Percentiles rank a stretch among this genome's conserved stretches.
Evolutionary conservation across 2,113 vertebrate species (phyloP).

Genomic region (Eira barbara): DNA sequence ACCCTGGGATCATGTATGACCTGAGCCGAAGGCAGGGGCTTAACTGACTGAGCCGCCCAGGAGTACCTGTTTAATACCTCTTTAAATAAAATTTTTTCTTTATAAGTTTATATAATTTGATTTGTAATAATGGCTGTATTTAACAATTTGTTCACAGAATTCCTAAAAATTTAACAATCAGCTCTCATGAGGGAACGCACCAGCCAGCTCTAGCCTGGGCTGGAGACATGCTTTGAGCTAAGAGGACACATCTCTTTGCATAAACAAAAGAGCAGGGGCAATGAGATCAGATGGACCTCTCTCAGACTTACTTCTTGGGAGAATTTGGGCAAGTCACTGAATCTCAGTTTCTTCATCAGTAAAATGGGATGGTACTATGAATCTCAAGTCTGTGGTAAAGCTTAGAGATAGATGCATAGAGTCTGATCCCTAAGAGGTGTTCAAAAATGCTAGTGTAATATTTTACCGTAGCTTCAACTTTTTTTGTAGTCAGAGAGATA

Average conservation of each 20-base stretch:
- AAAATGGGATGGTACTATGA: not conserved
- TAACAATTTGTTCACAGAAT: not conserved
- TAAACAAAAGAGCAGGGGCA: not conserved
- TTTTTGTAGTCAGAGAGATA: not conserved
- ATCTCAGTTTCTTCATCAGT: not conserved
- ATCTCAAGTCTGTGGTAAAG: not conserved
- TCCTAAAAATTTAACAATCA: not conserved
- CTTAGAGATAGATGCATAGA: not conserved
- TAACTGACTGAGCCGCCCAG: not conserved
- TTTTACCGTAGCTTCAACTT: not conserved
- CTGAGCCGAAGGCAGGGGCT: not conserved
- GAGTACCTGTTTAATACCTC: not conserved
- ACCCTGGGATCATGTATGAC: not conserved
- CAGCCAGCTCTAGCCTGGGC: not conserved
- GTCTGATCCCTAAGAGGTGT: not conserved
- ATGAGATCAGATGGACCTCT: not conserved
- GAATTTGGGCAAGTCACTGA: not conserved
- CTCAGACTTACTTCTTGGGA: not conserved
- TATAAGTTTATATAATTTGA: not conserved
- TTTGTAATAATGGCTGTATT: not conserved
- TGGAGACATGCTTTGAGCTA: not conserved
- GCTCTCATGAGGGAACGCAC: not conserved
- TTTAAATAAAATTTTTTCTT: not conserved
- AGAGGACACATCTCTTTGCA: not conserved
- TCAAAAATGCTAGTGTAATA: not conserved